phyloP scores from a whole-genome alignment of 2,888 invertebrate genomes.

The Acronicta alni region DNA sequence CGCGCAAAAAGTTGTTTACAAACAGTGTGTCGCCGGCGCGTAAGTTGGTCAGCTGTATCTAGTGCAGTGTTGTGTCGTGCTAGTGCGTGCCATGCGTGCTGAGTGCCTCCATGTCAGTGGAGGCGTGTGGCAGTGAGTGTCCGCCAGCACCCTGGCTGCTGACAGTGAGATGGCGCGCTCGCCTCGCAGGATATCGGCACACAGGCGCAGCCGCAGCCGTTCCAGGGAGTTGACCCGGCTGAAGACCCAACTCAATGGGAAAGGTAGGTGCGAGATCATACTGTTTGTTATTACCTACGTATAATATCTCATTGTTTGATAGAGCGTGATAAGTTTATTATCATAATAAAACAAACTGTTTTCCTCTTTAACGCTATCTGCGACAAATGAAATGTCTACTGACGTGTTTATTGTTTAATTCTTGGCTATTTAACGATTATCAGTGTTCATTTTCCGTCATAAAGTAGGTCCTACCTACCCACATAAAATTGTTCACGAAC shows the following conservation, averaged over 20 bases:
- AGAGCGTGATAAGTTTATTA: conserved; percentile 41
- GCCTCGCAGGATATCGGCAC: conserved; percentile 78
- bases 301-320: conserved; percentile 28
- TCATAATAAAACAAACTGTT: conserved; percentile 43
- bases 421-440: conserved; percentile 2
- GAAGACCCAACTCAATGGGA: conserved; percentile 79
- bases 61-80: conserved; percentile 53
- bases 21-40: conserved; percentile 47
- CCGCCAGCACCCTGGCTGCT: conserved; percentile 35
- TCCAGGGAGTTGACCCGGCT: conserved; percentile 79
- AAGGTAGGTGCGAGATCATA: conserved; percentile 67
- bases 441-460: conserved; percentile 4
- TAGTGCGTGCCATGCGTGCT: conserved; percentile 39
- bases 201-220: conserved; percentile 77
- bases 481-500: conserved; percentile 7
- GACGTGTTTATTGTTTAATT: conserved; percentile 11
- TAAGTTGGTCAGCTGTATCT: conserved; percentile 35
- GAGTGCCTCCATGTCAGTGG: conserved; percentile 26
- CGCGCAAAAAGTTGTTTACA: conserved; percentile 57
- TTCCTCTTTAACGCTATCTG: conserved; percentile 18
- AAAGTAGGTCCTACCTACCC: neutral
- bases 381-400: conserved; percentile 18
- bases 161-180: conserved; percentile 79
- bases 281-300: conserved; percentile 13
- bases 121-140: conserved; percentile 24